Percentiles rank a stretch among this genome's conserved stretches.
Evolutionary conservation across 1,140 invertebrate species (phyloP).

Genomic region (Mamestra configurata): DNA sequence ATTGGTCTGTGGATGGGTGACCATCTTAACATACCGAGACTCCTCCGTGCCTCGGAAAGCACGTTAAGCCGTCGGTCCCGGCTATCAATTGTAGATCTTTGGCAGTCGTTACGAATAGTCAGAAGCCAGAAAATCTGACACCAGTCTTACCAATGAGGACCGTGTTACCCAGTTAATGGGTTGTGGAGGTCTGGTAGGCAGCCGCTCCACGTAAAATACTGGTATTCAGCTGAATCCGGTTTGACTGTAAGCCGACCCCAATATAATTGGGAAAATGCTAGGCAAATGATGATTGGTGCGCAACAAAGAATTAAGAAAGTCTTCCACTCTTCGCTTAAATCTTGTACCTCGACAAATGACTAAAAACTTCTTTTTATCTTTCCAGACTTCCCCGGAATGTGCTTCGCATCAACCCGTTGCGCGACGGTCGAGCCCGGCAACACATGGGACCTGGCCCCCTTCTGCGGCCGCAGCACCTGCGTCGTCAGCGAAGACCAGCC

Average conservation of each 20-base stretch:
- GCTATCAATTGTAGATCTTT: too few species aligned
- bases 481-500: slow-evolving; percentile 92
- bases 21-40: too few species aligned
- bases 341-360: too few species aligned
- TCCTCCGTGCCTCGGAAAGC: too few species aligned
- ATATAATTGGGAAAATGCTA: neutral
- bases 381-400: slow-evolving; percentile 96
- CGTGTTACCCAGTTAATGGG: neutral
- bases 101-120: neutral
- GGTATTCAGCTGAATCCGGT: neutral
- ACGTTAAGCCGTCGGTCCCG: too few species aligned
- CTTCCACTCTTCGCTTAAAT: too few species aligned
- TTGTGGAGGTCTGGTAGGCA: neutral
- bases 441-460: slow-evolving; percentile 94
- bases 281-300: neutral
- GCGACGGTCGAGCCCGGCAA: slow-evolving; percentile 94
- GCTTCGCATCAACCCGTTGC: slow-evolving; percentile 96
- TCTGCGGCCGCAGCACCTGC: slow-evolving; percentile 96
- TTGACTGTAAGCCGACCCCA: too few species aligned
- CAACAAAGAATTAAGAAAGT: too few species aligned
- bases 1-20: too few species aligned
- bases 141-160: neutral
- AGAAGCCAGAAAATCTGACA: neutral
- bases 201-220: neutral
- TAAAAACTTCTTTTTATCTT: slow-evolving; percentile 63